phyloP scores from a whole-genome alignment of 2,888 invertebrate genomes.

The Cepaea hortensis region DNA sequence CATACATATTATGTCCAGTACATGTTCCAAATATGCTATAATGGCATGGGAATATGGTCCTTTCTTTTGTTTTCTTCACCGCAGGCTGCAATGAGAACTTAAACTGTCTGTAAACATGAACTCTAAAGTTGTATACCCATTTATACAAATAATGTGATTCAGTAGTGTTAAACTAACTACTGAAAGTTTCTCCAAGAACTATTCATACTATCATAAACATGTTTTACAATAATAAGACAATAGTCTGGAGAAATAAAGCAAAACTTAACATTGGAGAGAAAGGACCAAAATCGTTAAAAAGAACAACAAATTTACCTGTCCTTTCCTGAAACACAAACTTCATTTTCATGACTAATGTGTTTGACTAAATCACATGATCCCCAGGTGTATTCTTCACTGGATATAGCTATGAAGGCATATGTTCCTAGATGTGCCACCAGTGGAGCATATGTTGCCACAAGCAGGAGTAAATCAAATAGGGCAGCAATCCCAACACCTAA shows the following conservation, averaged over 20 bases:
- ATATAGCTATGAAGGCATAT: slow-evolving; percentile 67
- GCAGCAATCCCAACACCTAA: slow-evolving; percentile 69
- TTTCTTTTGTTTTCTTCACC: too few species aligned
- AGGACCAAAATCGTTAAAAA: not conserved
- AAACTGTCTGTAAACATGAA: too few species aligned
- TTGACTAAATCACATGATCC: slow-evolving; percentile 56
- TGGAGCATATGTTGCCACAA: slow-evolving; percentile 64
- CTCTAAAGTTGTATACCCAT: too few species aligned
- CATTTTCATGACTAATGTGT: slow-evolving; percentile 2
- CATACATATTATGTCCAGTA: too few species aligned
- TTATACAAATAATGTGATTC: too few species aligned
- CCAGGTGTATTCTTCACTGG: slow-evolving; percentile 65
- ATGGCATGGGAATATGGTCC: too few species aligned
- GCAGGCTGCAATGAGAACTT: too few species aligned
- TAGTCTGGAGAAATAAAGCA: not conserved
- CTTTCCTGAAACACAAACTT: slow-evolving; percentile 43
- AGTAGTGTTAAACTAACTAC: too few species aligned
- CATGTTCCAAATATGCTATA: too few species aligned
- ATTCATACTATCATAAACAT: not conserved
- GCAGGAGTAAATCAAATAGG: slow-evolving; percentile 64
- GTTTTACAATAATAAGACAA: not conserved
- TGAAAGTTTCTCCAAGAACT: too few species aligned
- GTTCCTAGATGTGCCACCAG: slow-evolving; percentile 69
- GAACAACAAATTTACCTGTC: slow-evolving; percentile 43
- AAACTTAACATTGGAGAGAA: not conserved